phyloP scores from a whole-genome alignment of 2,797 vertebrate species.

The Hoplostethus mediterraneus region DNA sequence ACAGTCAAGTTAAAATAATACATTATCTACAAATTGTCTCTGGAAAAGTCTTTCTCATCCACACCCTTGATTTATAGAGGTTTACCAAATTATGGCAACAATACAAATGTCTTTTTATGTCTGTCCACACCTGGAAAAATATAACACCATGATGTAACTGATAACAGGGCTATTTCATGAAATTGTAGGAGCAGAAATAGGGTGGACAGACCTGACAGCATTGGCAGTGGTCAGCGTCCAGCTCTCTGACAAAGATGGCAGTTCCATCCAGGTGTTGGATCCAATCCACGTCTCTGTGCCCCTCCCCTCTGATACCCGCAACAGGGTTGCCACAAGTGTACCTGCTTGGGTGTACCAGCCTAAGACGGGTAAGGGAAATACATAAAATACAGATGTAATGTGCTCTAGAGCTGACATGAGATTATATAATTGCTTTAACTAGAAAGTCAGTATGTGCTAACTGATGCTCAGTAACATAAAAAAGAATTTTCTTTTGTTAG shows the following conservation, averaged over 20 bases:
- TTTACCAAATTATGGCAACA: background rate
- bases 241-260: slow-evolving; percentile 91
- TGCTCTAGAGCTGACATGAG: background rate
- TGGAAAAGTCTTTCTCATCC: background rate
- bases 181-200: slow-evolving; percentile 84
- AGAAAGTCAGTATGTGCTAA: background rate
- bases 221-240: slow-evolving; percentile 92
- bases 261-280: slow-evolving; percentile 88
- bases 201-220: slow-evolving; percentile 91
- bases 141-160: background rate
- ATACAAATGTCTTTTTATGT: background rate
- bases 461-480: background rate
- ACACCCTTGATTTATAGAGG: background rate
- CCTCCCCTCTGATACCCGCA: slow-evolving; percentile 86
- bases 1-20: background rate
- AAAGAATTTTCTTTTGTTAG: no score
- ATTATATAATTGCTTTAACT: background rate
- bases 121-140: background rate
- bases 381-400: background rate
- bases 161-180: background rate
- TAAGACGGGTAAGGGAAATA: slow-evolving; percentile 86
- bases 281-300: slow-evolving; percentile 92
- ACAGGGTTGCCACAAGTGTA: slow-evolving; percentile 88
- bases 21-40: background rate
- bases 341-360: slow-evolving; percentile 93